Evolutionary conservation across 2,113 vertebrate genomes (phyloP), one percentile per base, ranked within the genome.

Genomic region (Lichenostomus cassidix): DNA sequence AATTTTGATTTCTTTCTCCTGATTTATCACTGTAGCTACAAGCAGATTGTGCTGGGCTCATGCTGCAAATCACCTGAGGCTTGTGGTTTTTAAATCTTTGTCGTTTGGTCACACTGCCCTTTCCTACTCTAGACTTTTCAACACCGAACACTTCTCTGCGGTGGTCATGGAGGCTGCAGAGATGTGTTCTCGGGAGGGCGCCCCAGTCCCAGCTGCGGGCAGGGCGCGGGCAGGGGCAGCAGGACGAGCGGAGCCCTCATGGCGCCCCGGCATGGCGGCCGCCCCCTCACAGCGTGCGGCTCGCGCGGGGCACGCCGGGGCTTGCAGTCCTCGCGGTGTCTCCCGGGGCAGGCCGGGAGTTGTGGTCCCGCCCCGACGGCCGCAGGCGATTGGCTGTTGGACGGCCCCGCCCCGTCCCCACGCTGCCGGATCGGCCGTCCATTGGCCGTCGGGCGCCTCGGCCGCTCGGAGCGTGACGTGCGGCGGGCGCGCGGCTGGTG

Each of bases 151-250:
- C 5, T 15, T 16, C 10, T 16, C 27, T 13, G n/a, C 9, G 6
- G 53, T 2, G 22, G 31, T 33, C 20, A 28, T 0, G 9, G 41
- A 41, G 24, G 5, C 10, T 24, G 2, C 0, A 22, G 7, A n/a
- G 22, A 6, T 29, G 39, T 35, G 3, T 2, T 11, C 33, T 1
- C 10, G 9, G 29, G 5, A 53, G 12, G 15, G 21, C 2, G 31
- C 12, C 18, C 5, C 2, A 20, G 1, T 3, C 6, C 2, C 7
- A 29, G 29, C n/a, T 5, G 42, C 25, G 4, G 9, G 33, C 53
- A 27, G 24, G 35, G 39, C 56, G 31, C n/a, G 0, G 8, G 1
- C n/a, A 24, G 9, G 15, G 11, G 5, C 35, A 2, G 24, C 15
- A 15, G 7, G 21, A 16, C 12, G 4, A 5, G 39, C 47, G 10